phyloP scores from a whole-genome alignment of 2,797 vertebrate species.

The Acanthurus leucopareius region DNA sequence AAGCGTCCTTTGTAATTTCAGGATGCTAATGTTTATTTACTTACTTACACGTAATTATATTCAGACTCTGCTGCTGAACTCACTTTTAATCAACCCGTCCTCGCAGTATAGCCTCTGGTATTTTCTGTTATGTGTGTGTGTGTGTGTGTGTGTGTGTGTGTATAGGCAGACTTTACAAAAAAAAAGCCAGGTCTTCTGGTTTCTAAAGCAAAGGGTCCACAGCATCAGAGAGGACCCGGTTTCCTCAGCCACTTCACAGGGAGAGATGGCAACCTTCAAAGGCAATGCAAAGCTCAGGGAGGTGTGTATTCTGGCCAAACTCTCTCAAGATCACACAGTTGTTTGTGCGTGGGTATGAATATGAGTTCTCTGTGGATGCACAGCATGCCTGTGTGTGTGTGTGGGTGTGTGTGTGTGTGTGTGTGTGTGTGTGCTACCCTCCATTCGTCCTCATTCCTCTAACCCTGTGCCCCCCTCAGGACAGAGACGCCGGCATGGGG shows the following conservation, averaged over 20 bases:
- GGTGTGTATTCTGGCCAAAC: conserved; percentile 46
- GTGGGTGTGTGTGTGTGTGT: conserved; percentile 30
- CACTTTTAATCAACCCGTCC: conserved; percentile 41
- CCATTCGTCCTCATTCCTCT: conserved; percentile 51
- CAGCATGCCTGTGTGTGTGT: conserved; percentile 36
- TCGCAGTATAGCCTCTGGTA: conserved; percentile 11
- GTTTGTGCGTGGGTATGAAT: conserved; percentile 60
- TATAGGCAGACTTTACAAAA: not conserved
- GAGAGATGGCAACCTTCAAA: conserved; percentile 65
- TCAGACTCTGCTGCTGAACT: conserved; percentile 17
- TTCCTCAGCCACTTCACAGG: conserved; percentile 44
- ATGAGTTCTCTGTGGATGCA: conserved; percentile 43
- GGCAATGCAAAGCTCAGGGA: conserved; percentile 33
- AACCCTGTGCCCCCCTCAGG: conserved; percentile 51
- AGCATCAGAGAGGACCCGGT: conserved; percentile 33
- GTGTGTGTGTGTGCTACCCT: conserved; percentile 43
- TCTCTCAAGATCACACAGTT: conserved; percentile 68
- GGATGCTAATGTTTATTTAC: conserved; percentile 51
- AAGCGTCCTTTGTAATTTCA: conserved; percentile 23
- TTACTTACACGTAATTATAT: conserved; percentile 50
- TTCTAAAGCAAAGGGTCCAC: conserved; percentile 23
- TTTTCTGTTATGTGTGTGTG: not conserved
- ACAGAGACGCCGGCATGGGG: conserved; percentile 54
- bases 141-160: not conserved
- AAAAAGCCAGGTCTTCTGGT: conserved; percentile 43